Evolutionary conservation across 2,113 vertebrate genomes (phyloP), one percentile per base, ranked within the genome.

Genomic region (Catharus fuscescens): DNA sequence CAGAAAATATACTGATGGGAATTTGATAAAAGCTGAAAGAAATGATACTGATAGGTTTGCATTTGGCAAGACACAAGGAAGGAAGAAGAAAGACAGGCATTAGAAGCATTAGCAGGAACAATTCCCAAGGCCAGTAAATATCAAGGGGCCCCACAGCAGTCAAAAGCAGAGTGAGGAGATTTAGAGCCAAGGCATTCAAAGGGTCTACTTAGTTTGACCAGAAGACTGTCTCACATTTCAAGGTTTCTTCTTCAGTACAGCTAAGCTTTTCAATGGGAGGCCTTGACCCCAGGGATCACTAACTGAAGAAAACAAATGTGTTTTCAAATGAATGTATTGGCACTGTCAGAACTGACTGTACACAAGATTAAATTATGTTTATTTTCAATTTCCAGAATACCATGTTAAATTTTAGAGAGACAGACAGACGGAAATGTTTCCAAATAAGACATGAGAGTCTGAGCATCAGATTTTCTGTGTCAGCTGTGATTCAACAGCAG

Each of bases 221-320:
- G 92, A 95, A 94, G 93, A 94, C 86, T 85, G 94, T 94, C 74
- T 96, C 94, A 95, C 89, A 93, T 97, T 97, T 94, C 95, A 97
- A 95, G 95, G 94, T 94, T 95, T 91, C 92, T 84, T 94, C 93
- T 96, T 95, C 72, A 92, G 94, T 89, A 94, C 93, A 93, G 93
- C 83, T 95, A 97, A 96, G 92, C 88, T 92, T 93, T 96, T 92
- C 96, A 96, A 91, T 84, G 76, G 92, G 77, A 93, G 93, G 94
- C 96, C 94, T 95, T 96, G 94, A 95, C 94, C 94, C 85, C 72
- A 87, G 80, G 78, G 94, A 95, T 88, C 85, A 88, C 90, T 81
- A 77, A 90, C 94, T 97, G 94, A 92, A 72, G 67, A 83, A 94
- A 95, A 97, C 92, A 95, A 94, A 94, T 74, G 79, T 81, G 93